Evolutionary conservation across 2,797 vertebrate genomes (phyloP).

Genomic region (Liasis olivaceus): DNA sequence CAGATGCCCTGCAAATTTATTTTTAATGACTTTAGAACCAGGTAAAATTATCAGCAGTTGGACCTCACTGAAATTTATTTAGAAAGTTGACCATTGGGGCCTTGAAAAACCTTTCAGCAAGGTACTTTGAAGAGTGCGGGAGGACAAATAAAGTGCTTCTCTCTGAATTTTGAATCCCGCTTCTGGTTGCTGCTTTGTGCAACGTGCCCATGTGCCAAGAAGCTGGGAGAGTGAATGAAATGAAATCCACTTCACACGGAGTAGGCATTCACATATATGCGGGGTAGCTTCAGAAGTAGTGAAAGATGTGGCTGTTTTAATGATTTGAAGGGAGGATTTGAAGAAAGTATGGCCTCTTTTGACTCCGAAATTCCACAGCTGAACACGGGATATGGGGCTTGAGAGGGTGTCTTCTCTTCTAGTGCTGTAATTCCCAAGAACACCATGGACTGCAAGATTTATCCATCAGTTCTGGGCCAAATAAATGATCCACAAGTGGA

Average conservation of each 20-base stretch:
- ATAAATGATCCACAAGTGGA: background rate
- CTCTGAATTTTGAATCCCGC: background rate
- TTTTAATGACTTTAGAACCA: background rate
- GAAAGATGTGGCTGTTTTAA: background rate
- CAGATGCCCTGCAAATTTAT: background rate
- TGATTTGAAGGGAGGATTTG: background rate
- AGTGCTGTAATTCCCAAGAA: background rate
- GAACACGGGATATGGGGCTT: background rate
- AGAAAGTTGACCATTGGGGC: background rate
- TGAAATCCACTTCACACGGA: background rate
- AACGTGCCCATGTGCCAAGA: background rate
- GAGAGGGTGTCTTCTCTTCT: too few species aligned
- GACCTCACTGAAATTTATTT: background rate
- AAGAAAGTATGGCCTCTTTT: background rate
- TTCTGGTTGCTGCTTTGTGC: background rate
- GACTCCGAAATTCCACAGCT: background rate
- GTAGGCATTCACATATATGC: background rate
- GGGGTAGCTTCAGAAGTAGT: background rate
- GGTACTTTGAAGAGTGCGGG: background rate
- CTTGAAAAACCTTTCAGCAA: background rate
- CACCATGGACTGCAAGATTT: background rate
- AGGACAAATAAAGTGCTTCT: background rate
- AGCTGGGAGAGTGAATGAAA: background rate
- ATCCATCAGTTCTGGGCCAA: background rate
- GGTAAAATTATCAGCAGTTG: background rate